These are phyloP conservation scores for Caenorhabditis sp. DNA, from an alignment of 2,888 invertebrate genomes.

Conservation along the genomic window DNA sequence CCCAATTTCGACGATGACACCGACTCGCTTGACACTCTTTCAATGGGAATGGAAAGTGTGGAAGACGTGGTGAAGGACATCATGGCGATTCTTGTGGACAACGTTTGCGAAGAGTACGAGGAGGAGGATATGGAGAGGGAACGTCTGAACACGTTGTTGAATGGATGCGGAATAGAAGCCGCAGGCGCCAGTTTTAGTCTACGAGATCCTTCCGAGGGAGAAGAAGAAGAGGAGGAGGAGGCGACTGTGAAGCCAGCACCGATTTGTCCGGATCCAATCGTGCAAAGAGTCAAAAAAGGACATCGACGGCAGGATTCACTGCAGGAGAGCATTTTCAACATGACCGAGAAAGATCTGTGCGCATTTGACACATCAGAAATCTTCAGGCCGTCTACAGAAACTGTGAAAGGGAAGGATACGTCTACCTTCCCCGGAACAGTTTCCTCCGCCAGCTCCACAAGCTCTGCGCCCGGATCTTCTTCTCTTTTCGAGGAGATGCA, in stretches of 20 bases:
- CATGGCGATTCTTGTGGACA: constrained; percentile 71
- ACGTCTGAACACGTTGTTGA: constrained; percentile 10
- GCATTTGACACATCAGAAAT: constrained; percentile 67
- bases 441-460: constrained; percentile 35
- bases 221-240: constrained; percentile 15
- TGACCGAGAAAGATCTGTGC: constrained; percentile 64
- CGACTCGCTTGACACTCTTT: constrained; percentile 74
- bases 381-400: constrained; percentile 58
- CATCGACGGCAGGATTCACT: constrained; percentile 76
- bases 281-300: constrained; percentile 63
- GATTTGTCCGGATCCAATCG: constrained; percentile 16
- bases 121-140: constrained; percentile 59
- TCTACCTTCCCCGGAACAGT: constrained; percentile 37
- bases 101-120: constrained; percentile 67
- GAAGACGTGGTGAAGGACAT: constrained; percentile 72
- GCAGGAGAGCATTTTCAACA: constrained; percentile 74
- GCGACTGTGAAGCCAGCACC: constrained; percentile 15
- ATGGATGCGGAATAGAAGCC: constrained; percentile 24
- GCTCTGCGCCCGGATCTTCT: constrained; percentile 29
- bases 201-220: not conserved
- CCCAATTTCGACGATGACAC: constrained; percentile 68
- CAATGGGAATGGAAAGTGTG: constrained; percentile 64
- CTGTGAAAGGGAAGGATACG: constrained; percentile 54
- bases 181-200: constrained; percentile 26
- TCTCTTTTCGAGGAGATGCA: constrained; percentile 85